phyloP scores from a whole-genome alignment of 2,113 vertebrate species.

The Puma concolor region DNA sequence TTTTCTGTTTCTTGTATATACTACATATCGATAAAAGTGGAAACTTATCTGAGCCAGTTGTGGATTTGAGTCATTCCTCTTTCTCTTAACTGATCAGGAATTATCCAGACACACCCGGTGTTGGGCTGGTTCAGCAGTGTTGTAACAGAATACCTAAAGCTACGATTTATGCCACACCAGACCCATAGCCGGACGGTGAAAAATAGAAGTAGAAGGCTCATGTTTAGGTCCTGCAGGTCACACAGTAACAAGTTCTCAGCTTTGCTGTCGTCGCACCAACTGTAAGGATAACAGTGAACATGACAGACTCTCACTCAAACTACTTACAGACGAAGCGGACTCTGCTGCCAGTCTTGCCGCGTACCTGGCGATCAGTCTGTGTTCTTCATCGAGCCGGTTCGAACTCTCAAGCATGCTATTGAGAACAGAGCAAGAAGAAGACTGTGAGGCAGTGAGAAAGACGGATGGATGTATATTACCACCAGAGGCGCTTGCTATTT shows the following conservation, averaged over 20 bases:
- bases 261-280: neutral
- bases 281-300: neutral
- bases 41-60: neutral
- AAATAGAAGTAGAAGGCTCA: neutral
- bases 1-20: neutral
- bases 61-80: neutral
- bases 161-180: neutral
- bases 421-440: slow-evolving; percentile 49
- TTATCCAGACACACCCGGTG: neutral
- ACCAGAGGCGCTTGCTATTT: neutral
- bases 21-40: neutral
- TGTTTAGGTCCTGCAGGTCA: neutral
- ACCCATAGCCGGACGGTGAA: neutral
- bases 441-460: neutral
- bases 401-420: slow-evolving; percentile 94
- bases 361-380: slow-evolving; percentile 98
- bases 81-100: neutral
- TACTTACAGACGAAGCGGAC: slow-evolving; percentile 93
- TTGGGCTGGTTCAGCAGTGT: neutral
- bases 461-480: neutral
- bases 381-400: slow-evolving; percentile 97
- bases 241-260: neutral
- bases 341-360: slow-evolving; percentile 98
- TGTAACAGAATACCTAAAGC: neutral
- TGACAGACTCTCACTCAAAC: slow-evolving; percentile 57